Conservation (phyloP, 2,113 vertebrate genomes). For the Trogon surrucura region DNA sequence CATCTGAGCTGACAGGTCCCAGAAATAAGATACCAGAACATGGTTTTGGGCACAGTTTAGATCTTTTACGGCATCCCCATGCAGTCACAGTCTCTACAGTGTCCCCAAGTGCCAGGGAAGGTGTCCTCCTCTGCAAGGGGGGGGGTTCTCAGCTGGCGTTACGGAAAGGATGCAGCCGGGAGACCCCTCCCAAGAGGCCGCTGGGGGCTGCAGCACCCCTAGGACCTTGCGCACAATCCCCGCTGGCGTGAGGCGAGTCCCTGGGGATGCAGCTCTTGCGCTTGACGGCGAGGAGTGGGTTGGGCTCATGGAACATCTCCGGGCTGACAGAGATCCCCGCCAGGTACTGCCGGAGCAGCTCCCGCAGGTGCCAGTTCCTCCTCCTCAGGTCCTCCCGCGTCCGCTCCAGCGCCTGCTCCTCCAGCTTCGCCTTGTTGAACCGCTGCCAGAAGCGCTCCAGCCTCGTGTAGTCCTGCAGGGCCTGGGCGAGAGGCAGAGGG, state of each 20-base stretch:
- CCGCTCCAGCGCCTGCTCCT: slow-evolving; percentile 74
- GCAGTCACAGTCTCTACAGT: too few species aligned
- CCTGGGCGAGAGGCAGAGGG: slow-evolving; percentile 2
- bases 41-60: background rate
- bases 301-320: slow-evolving; percentile 67
- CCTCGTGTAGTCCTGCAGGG: slow-evolving; percentile 69
- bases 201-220: slow-evolving; percentile 51
- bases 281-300: slow-evolving; percentile 61
- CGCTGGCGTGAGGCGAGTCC: background rate
- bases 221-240: background rate
- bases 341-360: slow-evolving; percentile 80
- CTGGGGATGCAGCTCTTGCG: background rate
- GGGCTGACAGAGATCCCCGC: slow-evolving; percentile 70
- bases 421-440: slow-evolving; percentile 84
- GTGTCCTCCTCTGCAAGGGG: background rate
- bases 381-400: slow-evolving; percentile 45
- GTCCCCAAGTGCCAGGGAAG: too few species aligned
- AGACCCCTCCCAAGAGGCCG: background rate
- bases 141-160: background rate
- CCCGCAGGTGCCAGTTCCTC: slow-evolving; percentile 74
- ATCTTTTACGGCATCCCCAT: background rate
- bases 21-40: background rate
- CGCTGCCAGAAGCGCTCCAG: slow-evolving; percentile 85
- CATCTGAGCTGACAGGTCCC: too few species aligned
- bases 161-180: too few species aligned